Evolutionary conservation across 2,113 vertebrate species (phyloP).

Genomic region (Acanthochromis polyacanthus): DNA sequence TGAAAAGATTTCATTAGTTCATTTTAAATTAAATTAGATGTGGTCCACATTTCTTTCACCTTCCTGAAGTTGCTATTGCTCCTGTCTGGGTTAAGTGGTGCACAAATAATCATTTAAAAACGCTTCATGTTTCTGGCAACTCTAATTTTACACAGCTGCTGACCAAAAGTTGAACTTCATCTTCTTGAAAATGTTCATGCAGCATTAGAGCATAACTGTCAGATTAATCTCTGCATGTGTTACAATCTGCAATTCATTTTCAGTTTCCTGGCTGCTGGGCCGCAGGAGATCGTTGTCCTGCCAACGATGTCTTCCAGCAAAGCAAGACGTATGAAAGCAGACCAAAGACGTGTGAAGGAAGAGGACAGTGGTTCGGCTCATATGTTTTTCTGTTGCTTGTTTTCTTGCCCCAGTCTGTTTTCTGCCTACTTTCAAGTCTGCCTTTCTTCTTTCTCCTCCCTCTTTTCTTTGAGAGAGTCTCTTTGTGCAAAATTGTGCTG

Average conservation of each 20-base stretch:
- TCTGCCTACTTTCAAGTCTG: not conserved
- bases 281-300: slow-evolving; percentile 50
- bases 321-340: slow-evolving; percentile 37
- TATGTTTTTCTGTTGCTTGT: slow-evolving; percentile 15
- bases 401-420: slow-evolving; percentile 18
- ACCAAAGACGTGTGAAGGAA: slow-evolving; percentile 36
- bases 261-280: slow-evolving; percentile 50
- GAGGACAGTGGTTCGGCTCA: slow-evolving; percentile 45
- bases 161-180: slow-evolving; percentile 62
- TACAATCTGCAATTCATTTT: slow-evolving; percentile 50
- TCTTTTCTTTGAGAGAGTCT: slow-evolving; percentile 7
- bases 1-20: not conserved
- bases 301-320: slow-evolving; percentile 26
- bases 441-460: not conserved
- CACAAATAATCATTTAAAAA: slow-evolving; percentile 2
- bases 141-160: slow-evolving; percentile 36
- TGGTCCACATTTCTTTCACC: not conserved
- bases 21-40: not conserved
- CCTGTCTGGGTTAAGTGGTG: slow-evolving; percentile 2
- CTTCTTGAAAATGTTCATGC: slow-evolving; percentile 24
- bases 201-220: slow-evolving; percentile 34
- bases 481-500: slow-evolving; percentile 2
- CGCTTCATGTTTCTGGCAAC: slow-evolving; percentile 4
- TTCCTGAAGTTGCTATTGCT: not conserved
- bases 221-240: slow-evolving; percentile 23